Evolutionary conservation across 1,140 invertebrate genomes (phyloP).

Genomic region (Hypothenemus hampei): DNA sequence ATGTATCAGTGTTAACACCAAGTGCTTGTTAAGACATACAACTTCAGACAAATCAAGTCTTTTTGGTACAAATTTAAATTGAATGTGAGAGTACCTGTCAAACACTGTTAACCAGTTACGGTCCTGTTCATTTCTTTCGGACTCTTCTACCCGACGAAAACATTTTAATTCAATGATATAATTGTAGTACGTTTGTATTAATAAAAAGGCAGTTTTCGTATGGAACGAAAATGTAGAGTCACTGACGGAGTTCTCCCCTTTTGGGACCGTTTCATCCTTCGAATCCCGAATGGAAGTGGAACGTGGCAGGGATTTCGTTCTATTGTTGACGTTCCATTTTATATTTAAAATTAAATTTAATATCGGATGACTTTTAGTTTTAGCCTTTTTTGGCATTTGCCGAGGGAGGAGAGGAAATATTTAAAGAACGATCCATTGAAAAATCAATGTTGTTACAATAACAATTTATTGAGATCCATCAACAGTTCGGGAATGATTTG

Average conservation of each 20-base stretch:
- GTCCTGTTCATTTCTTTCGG: neutral
- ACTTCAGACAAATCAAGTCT: too few species aligned
- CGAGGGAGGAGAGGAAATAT: neutral
- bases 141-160: constrained; percentile 27
- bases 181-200: constrained; percentile 39
- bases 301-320: constrained; percentile 22
- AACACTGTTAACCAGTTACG: too few species aligned
- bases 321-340: constrained; percentile 20
- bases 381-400: constrained; percentile 2
- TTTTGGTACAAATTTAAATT: too few species aligned
- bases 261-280: neutral
- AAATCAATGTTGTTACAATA: too few species aligned
- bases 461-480: too few species aligned
- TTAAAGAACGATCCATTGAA: too few species aligned
- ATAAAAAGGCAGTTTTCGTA: constrained; percentile 35
- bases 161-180: constrained; percentile 44
- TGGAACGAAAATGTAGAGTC: constrained; percentile 39
- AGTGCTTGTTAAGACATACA: too few species aligned
- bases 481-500: too few species aligned
- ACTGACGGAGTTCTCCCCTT: constrained; percentile 14
- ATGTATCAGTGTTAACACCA: too few species aligned
- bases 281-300: constrained; percentile 9
- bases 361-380: constrained; percentile 21
- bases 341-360: constrained; percentile 22
- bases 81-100: too few species aligned